phyloP scores from a whole-genome alignment of 2,113 vertebrate species.

The Platichthys flesus region DNA sequence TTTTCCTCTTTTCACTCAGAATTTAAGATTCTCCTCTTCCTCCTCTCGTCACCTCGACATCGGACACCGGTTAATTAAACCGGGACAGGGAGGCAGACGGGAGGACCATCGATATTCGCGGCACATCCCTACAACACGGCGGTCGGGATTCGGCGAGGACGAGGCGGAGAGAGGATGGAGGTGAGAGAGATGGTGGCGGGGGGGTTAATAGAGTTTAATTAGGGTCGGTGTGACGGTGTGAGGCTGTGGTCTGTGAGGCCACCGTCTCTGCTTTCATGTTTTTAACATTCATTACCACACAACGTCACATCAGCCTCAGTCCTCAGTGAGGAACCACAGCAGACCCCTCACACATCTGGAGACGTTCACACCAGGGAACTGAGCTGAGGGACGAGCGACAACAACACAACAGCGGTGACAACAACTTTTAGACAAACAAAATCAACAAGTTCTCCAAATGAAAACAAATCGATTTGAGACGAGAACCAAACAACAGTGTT shows the following conservation, averaged over 20 bases:
- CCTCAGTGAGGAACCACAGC: background rate
- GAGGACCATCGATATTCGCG: conserved; percentile 44
- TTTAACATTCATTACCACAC: conserved; percentile 18
- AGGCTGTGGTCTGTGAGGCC: conserved; percentile 1
- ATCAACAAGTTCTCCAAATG: too few species aligned
- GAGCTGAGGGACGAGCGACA: too few species aligned
- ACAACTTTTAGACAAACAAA: too few species aligned
- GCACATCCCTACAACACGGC: background rate
- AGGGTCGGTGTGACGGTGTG: conserved; percentile 39
- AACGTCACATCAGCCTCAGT: background rate
- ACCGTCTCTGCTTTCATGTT: conserved; percentile 16
- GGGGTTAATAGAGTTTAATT: conserved; percentile 69
- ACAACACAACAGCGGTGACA: too few species aligned
- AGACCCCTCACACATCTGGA: too few species aligned
- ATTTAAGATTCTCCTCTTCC: conserved; percentile 63
- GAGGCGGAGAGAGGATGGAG: conserved; percentile 10
- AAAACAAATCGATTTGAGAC: too few species aligned
- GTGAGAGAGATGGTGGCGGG: background rate
- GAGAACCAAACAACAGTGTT: too few species aligned
- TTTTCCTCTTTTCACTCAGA: conserved; percentile 58
- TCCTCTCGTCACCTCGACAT: conserved; percentile 60
- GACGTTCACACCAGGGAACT: too few species aligned
- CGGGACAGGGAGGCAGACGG: conserved; percentile 39
- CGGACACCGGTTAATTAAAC: conserved; percentile 72
- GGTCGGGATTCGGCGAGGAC: conserved; percentile 23